A percentile compares a stretch with the other conserved stretches of the same genome.
Conservation (phyloP, 2,113 vertebrate species). For the Thunnus thynnus region DNA sequence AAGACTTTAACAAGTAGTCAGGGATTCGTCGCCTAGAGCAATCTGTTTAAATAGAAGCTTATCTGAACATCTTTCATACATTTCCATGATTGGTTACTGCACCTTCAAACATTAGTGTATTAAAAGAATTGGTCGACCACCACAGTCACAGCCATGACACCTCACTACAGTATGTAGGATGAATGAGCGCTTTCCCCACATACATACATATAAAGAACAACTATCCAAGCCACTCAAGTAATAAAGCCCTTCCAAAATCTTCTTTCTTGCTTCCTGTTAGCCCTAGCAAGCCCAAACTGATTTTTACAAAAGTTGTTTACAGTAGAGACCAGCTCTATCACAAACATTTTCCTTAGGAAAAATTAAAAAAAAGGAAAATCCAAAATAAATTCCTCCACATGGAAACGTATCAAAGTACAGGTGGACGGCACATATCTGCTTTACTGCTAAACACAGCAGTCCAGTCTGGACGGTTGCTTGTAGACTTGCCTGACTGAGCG, state of each 20-base stretch:
- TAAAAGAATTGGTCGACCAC: not conserved
- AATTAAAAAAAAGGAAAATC: slow-evolving; percentile 16
- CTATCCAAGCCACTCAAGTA: not conserved
- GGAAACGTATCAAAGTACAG: slow-evolving; percentile 15
- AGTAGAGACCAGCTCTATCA: slow-evolving; percentile 78
- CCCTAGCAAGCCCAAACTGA: not conserved
- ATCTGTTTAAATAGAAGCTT: not conserved
- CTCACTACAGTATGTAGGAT: not conserved
- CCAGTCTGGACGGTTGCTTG: slow-evolving; percentile 14
- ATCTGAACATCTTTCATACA: not conserved
- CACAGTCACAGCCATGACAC: not conserved
- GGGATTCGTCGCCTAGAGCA: not conserved
- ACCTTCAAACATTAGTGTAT: slow-evolving; percentile 1
- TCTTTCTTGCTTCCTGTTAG: not conserved
- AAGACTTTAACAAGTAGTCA: not conserved
- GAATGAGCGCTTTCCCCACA: not conserved
- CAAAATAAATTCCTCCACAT: slow-evolving; percentile 12
- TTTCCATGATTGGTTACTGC: slow-evolving; percentile 3
- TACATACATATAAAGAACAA: slow-evolving; percentile 5
- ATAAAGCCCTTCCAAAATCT: not conserved
- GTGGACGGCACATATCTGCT: slow-evolving; percentile 32
- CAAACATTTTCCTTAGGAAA: slow-evolving; percentile 65
- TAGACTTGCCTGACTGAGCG: slow-evolving; percentile 7
- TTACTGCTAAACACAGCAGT: slow-evolving; percentile 18
- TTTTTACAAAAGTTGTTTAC: slow-evolving; percentile 16